These are phyloP conservation scores for Sphaerophoria taeniata DNA, from an alignment of 2,888 invertebrate species.

Conservation along the genomic window DNA sequence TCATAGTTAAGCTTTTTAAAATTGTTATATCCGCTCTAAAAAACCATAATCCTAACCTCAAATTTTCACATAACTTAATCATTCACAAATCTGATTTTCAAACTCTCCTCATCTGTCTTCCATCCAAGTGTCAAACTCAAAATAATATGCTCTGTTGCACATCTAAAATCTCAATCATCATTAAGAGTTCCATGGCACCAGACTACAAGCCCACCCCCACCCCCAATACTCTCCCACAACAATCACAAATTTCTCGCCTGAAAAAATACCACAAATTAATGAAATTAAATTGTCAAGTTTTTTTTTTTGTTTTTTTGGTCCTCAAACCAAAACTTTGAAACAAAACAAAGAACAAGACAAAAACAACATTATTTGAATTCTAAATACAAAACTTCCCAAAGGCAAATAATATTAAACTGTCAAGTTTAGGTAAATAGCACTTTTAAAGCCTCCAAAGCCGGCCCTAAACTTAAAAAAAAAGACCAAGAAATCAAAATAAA, in stretches of 20 bases:
- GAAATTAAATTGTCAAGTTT: slow-evolving; percentile 1
- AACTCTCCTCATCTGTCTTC: too few species aligned
- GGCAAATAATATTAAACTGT: slow-evolving; percentile 28
- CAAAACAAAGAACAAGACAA: background rate
- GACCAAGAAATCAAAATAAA: background rate
- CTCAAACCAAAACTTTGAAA: background rate
- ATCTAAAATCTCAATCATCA: background rate
- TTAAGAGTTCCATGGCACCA: background rate
- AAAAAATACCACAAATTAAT: slow-evolving; percentile 18
- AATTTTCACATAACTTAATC: too few species aligned
- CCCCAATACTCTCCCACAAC: background rate
- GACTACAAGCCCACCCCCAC: background rate
- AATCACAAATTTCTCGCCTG: background rate
- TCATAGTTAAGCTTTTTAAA: too few species aligned
- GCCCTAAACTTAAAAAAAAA: background rate
- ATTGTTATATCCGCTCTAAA: too few species aligned
- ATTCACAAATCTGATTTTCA: too few species aligned
- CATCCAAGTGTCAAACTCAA: background rate
- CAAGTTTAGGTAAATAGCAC: slow-evolving; percentile 13
- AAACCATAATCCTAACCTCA: too few species aligned
- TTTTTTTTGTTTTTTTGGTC: background rate
- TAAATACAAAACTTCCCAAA: slow-evolving; percentile 5
- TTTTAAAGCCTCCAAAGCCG: background rate
- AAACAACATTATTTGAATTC: slow-evolving; percentile 3
- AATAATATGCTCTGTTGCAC: background rate